phyloP scores from a whole-genome alignment of 2,797 vertebrate genomes.

The Tinamus major region DNA sequence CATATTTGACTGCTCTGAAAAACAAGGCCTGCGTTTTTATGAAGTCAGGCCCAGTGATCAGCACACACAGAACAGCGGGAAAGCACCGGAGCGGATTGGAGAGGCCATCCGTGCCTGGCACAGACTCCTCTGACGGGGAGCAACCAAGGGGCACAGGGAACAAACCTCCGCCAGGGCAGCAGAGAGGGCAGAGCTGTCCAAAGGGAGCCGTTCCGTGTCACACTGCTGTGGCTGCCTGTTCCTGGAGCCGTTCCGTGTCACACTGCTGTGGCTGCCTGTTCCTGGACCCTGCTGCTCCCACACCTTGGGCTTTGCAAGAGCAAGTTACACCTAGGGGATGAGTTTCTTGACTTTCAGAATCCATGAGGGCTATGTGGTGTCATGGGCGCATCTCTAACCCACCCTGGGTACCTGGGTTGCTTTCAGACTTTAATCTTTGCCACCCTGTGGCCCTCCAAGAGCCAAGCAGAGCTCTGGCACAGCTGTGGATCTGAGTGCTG shows the following conservation, averaged over 20 bases:
- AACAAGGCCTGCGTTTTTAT: background rate
- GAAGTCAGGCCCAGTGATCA: background rate
- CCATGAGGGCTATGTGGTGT: background rate
- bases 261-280: fast-evolving
- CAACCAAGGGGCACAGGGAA: background rate
- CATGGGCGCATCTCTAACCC: background rate
- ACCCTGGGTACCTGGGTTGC: background rate
- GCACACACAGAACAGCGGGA: background rate
- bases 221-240: fast-evolving
- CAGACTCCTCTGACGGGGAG: fast-evolving
- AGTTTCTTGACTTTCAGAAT: too few relatives aligned
- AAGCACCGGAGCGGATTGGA: fast-evolving
- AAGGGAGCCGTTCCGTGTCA: fast-evolving
- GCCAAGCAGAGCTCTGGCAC: background rate
- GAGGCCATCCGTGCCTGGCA: fast-evolving
- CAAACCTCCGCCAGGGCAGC: fast-evolving
- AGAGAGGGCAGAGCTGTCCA: background rate
- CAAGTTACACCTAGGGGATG: background rate
- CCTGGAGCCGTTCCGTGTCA: fast-evolving
- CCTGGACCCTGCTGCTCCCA: fast-evolving
- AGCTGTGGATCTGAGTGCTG: fast-evolving
- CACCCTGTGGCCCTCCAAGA: background rate
- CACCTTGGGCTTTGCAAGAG: background rate
- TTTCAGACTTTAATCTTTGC: background rate
- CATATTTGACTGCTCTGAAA: background rate